Evolutionary conservation across 1,140 invertebrate species (phyloP), one percentile per base, ranked within the genome.

Genomic region (Apocrypta bakeri): DNA sequence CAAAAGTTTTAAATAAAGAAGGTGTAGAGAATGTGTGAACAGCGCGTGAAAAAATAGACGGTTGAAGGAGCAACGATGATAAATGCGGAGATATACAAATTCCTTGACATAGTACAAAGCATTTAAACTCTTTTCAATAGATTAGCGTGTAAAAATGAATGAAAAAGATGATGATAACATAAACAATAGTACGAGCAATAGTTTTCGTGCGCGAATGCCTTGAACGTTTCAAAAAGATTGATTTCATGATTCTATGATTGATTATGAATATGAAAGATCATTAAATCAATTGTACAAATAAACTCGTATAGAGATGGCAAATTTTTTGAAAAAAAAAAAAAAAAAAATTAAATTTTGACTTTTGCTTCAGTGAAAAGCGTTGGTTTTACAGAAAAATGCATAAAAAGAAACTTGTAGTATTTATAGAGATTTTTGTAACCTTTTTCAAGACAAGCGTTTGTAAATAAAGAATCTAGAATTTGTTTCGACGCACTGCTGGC

Each of bases 81-180:
- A 85, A 85, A 87, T 72, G 87, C 84, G 89, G 86, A 89, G 84
- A 88, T 89, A 90, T 88, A 90, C 87, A 91, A 91, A 91, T 89
- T 91, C 90, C 89, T 91, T 86, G 88, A 90, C 87, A 91, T 91
- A 91, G 90, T 91, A 91, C 90, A 91, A 91, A 91, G 86, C 89
- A 89, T 88, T 89, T 88, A 90, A 56, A 90, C 84, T 88, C 86
- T 88, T 88, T 89, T 87, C 87, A 86, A 90, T 91, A 90, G 89
- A 85, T 78, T 89, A 89, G 88, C 74, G 74, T 87, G 87, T 85
- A 87, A 88, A 87, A 83, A 84, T 83, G 76, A 74, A 81, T 82
- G 77, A 69, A 78, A 74, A 77, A 56, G 77, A 85, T n/a, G 78
- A 82, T 75, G 63, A 82, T 56, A 80, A 87, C 86, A 42, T 63